Evolutionary conservation across 2,113 vertebrate species (phyloP), one percentile per base, ranked within the genome.

Genomic region (Tachysurus fulvidraco): DNA sequence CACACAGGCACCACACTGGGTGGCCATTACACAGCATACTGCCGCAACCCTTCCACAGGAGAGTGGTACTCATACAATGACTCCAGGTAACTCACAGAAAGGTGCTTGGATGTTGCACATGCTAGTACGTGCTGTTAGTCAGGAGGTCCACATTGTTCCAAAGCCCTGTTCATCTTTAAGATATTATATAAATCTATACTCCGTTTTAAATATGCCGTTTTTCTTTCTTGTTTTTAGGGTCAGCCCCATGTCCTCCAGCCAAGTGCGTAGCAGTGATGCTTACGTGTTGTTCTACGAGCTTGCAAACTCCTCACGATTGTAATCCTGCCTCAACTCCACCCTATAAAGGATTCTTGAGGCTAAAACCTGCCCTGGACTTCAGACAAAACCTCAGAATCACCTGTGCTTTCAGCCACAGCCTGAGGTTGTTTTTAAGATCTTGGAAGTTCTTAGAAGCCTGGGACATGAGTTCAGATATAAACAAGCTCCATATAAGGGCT

Each of bases 11-110:
- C 96, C 90, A 96, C 97, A 73, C 93, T 98, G 95, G 98, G 98
- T 19, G 97, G 98, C 60, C 98, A 99, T 86, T 99, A 99, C 92
- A 99, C 97, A 0, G 96, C 98, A n/a, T 99, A 96, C 93, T 99
- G 98, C 93, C 97, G 95, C 86, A 98, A 95, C 91, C 95, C 97
- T 0, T 89, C 92, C 36, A 95, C 96, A 10, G 96, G 96, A 46
- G 97, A 99, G 85, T 99, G 98, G 98, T 95, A 97, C 94, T 96
- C 92, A 30, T 99, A 96, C 95, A 99, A 99, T 0, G 98, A 99
- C 94, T 96, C 96, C 91, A 97, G 98, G 98, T 99, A 94, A 92
- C 60, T 28, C 19, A 57, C 25, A 17, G 14, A 14, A 86, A 67
- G 12, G 6, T 25, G n/a, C 52, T 54, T 55, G 2, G 36, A n/a